Conservation (phyloP, 23 tunicate genomes). For the Botrylloides violaceus region DNA sequence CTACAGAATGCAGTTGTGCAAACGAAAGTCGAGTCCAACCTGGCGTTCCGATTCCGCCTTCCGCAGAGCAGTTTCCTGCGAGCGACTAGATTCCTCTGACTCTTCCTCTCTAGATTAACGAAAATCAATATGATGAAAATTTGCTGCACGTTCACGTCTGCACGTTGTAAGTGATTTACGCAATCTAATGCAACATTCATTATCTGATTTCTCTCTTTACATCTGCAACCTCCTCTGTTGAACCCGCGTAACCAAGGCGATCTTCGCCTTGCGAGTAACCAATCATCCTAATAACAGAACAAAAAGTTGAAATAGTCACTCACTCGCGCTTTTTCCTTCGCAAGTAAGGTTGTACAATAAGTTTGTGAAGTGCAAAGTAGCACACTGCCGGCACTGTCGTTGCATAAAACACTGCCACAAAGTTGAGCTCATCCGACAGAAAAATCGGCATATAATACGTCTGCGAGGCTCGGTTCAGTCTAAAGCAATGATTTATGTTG, state of each 20-base stretch:
- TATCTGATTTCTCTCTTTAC: background rate
- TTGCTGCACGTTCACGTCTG: no score
- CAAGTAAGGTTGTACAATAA: conserved; percentile 56
- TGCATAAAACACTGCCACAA: conserved; percentile 69
- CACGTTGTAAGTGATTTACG: no score
- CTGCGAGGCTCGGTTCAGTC: conserved; percentile 75
- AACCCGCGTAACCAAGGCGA: no score
- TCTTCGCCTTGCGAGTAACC: conserved; percentile 3
- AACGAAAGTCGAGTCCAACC: conserved; percentile 27
- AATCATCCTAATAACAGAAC: background rate
- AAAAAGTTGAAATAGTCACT: background rate
- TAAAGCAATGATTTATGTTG: conserved; percentile 14
- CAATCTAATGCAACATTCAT: no score
- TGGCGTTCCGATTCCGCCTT: conserved; percentile 43
- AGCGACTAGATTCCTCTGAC: conserved; percentile 42
- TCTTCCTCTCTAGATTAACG: conserved; percentile 36
- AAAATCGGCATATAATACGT: conserved; percentile 64
- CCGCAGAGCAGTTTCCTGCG: conserved; percentile 40
- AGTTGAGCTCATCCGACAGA: conserved; percentile 79
- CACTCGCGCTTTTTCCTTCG: conserved; percentile 59
- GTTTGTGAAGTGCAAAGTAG: conserved; percentile 51
- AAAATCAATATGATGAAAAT: no score
- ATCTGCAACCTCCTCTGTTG: no score
- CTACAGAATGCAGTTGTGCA: background rate
- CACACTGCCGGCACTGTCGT: conserved; percentile 48